A percentile compares a stretch with the other conserved stretches of the same genome.
Conservation (phyloP, 2,113 vertebrate species). For the Triplophysa dalaica region DNA sequence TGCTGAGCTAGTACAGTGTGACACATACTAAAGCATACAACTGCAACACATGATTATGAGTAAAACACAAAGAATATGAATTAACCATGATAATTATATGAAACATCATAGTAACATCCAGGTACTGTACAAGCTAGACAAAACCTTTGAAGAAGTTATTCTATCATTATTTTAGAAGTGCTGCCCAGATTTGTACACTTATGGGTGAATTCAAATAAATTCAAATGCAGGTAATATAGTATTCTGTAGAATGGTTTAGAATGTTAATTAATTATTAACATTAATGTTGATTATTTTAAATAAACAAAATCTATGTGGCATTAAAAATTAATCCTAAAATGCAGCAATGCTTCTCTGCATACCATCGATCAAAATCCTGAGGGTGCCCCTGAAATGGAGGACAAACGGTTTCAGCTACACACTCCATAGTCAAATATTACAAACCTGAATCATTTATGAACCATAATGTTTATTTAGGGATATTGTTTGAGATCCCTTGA, state of each 20-base stretch:
- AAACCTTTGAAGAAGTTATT: not conserved
- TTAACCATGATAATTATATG: not conserved
- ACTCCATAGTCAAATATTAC: not conserved
- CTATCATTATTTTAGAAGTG: not conserved
- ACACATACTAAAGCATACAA: constrained; percentile 35
- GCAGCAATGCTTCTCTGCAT: too few relatives aligned
- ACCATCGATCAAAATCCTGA: too few relatives aligned
- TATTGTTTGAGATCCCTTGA: not conserved
- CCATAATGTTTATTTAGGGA: not conserved
- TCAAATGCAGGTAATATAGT: too few relatives aligned
- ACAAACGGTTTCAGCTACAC: not conserved
- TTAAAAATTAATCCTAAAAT: too few relatives aligned
- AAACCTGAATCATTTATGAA: not conserved
- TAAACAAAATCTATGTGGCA: too few relatives aligned
- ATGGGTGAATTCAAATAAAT: too few relatives aligned
- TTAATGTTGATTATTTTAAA: too few relatives aligned
- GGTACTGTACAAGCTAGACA: not conserved
- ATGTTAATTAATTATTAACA: too few relatives aligned
- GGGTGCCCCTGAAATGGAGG: not conserved
- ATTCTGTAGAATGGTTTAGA: too few relatives aligned
- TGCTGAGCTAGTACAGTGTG: constrained; percentile 41
- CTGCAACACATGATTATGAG: constrained; percentile 27
- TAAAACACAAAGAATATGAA: not conserved
- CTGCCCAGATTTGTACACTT: too few relatives aligned
- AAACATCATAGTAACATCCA: not conserved